Conservation (phyloP, 2,113 vertebrate genomes). For the Marcusenius ussheri region DNA sequence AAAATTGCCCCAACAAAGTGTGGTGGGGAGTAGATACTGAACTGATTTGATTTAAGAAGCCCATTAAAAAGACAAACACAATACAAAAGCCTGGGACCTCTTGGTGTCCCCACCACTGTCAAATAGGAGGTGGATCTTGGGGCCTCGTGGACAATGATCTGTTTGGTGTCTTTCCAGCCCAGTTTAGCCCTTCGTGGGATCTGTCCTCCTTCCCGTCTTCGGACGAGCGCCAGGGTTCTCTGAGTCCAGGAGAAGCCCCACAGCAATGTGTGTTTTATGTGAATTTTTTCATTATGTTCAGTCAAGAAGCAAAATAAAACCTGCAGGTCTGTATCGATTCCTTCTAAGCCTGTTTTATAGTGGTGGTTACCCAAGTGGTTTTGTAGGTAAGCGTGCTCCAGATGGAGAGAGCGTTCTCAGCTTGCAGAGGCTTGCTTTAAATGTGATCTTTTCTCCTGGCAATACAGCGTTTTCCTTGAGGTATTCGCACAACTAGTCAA, state of each 20-base stretch:
- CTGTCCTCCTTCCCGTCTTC: conserved; percentile 19
- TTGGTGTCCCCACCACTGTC: neutral
- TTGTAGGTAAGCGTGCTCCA: conserved; percentile 21
- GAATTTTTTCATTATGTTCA: conserved; percentile 55
- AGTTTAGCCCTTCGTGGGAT: conserved; percentile 5
- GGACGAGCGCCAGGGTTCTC: neutral
- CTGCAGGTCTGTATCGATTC: conserved; percentile 58
- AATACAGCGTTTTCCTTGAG: conserved; percentile 17
- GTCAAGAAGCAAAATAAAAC: conserved; percentile 43
- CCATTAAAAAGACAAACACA: neutral
- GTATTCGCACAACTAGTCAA: neutral
- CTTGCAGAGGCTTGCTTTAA: neutral
- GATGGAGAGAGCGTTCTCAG: neutral
- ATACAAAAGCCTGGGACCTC: neutral
- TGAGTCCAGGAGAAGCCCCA: conserved; percentile 4
- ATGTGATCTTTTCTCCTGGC: conserved; percentile 21
- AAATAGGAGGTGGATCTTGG: neutral
- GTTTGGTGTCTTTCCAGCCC: neutral
- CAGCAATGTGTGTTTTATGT: conserved; percentile 52
- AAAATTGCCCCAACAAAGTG: conserved; percentile 43
- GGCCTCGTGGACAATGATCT: neutral
- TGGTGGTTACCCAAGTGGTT: conserved; percentile 28
- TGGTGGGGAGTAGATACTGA: conserved; percentile 34
- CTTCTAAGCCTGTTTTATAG: conserved; percentile 48
- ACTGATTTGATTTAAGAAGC: conserved; percentile 5